These are phyloP conservation scores for Eciton burchellii DNA, from an alignment of 1,140 invertebrate species.

Conservation along the genomic window DNA sequence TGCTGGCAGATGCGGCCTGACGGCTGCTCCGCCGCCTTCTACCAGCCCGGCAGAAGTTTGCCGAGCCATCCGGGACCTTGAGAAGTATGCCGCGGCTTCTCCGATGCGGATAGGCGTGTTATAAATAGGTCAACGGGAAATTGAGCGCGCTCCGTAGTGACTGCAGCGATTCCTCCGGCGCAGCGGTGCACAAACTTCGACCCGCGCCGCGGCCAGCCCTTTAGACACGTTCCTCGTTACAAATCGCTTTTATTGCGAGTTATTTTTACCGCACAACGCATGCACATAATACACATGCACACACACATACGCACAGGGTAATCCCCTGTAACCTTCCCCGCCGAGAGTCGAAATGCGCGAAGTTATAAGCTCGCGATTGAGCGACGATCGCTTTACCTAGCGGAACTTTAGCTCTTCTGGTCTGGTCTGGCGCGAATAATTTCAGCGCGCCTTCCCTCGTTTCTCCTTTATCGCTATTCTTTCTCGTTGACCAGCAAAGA, in stretches of 20 bases:
- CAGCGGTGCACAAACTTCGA: slow-evolving; percentile 58
- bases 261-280: not conserved
- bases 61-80: slow-evolving; percentile 71
- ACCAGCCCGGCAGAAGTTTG: slow-evolving; percentile 35
- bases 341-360: not conserved
- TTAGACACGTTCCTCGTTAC: not conserved
- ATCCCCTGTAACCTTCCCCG: not conserved
- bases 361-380: not conserved
- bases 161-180: slow-evolving; percentile 65
- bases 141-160: slow-evolving; percentile 66
- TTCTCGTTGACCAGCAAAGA: not conserved
- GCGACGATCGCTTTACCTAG: not conserved
- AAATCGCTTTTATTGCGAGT: not conserved
- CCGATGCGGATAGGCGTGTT: slow-evolving; percentile 58
- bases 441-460: not conserved
- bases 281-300: no score
- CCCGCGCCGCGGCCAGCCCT: not conserved
- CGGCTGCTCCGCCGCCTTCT: slow-evolving; percentile 26
- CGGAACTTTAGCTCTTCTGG: slow-evolving; percentile 16
- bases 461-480: slow-evolving; percentile 8
- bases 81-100: slow-evolving; percentile 67
- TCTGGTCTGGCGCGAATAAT: slow-evolving; percentile 13
- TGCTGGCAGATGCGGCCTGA: slow-evolving; percentile 10
- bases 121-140: slow-evolving; percentile 82
- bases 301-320: no score